These are phyloP conservation scores for Homalodisca vitripennis DNA, from an alignment of 1,140 invertebrate species.

Conservation along the genomic window DNA sequence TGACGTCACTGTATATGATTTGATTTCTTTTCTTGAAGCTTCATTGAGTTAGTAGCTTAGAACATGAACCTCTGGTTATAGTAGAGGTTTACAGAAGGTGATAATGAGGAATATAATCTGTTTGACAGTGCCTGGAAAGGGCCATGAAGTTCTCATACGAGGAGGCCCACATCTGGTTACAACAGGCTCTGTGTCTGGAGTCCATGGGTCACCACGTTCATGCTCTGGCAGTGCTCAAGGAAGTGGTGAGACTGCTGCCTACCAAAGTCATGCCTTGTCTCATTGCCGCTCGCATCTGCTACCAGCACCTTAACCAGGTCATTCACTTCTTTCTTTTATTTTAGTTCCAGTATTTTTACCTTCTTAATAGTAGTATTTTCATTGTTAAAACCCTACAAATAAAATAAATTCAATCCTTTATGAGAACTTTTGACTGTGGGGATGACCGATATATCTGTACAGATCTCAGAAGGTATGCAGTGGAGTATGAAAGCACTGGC, in stretches of 20 bases:
- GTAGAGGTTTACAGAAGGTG: too few species aligned
- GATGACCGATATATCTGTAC: too few species aligned
- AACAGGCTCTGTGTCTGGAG: conserved; percentile 81
- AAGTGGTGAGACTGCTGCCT: conserved; percentile 71
- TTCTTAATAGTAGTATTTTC: too few species aligned
- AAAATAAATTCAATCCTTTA: too few species aligned
- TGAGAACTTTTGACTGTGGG: background rate
- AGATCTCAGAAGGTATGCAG: conserved; percentile 79
- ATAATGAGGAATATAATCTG: too few species aligned
- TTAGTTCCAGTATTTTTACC: too few species aligned
- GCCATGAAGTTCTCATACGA: conserved; percentile 96
- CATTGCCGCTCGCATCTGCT: conserved; percentile 76
- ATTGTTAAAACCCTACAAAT: too few species aligned
- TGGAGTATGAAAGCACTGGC: conserved; percentile 74
- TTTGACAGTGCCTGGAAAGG: conserved; percentile 90
- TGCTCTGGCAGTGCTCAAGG: conserved; percentile 71
- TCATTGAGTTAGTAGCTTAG: too few species aligned
- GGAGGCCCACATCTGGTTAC: conserved; percentile 92
- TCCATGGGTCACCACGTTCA: conserved; percentile 61
- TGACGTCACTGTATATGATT: too few species aligned
- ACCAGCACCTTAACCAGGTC: conserved; percentile 73
- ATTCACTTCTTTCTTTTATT: too few species aligned
- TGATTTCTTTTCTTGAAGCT: too few species aligned
- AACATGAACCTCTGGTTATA: too few species aligned
- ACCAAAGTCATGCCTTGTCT: conserved; percentile 71